phyloP scores from a whole-genome alignment of 2,113 vertebrate species.

The Rhizomys pruinosus region DNA sequence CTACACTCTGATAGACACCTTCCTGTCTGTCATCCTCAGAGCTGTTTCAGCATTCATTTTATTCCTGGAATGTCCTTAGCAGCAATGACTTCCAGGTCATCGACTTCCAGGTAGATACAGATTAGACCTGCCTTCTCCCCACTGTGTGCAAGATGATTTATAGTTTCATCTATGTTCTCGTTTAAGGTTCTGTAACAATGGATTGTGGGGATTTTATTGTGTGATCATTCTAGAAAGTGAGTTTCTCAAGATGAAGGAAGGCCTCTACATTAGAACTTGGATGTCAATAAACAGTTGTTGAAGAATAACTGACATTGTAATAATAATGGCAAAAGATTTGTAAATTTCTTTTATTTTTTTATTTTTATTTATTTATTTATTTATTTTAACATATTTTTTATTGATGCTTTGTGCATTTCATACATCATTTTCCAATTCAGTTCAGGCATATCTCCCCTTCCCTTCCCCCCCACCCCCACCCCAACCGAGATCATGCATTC shows the following conservation, averaged over 20 bases:
- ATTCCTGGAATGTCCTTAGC: constrained; percentile 14
- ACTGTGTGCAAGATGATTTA: not conserved
- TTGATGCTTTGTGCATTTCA: too few species aligned
- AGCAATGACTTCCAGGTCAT: not conserved
- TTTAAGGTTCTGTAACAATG: not conserved
- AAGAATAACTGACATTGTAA: not conserved
- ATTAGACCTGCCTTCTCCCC: not conserved
- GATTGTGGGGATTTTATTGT: not conserved
- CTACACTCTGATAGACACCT: not conserved
- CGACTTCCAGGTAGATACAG: not conserved
- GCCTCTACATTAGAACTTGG: not conserved
- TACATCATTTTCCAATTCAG: too few species aligned
- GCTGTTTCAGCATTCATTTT: not conserved
- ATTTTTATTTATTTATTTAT: too few species aligned
- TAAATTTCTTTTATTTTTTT: too few species aligned
- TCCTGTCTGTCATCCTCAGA: not conserved
- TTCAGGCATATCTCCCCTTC: too few species aligned
- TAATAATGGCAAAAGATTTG: not conserved
- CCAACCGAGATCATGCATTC: too few species aligned
- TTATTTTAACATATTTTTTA: too few species aligned
- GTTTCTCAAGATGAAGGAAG: not conserved
- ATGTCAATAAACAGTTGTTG: not conserved
- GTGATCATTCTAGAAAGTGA: not conserved
- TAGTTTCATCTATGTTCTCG: not conserved
- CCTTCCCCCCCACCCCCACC: too few species aligned